Percentiles rank a stretch among this genome's conserved stretches.
Conservation (phyloP, 2,113 vertebrate species). For the Calidris pugnax region DNA sequence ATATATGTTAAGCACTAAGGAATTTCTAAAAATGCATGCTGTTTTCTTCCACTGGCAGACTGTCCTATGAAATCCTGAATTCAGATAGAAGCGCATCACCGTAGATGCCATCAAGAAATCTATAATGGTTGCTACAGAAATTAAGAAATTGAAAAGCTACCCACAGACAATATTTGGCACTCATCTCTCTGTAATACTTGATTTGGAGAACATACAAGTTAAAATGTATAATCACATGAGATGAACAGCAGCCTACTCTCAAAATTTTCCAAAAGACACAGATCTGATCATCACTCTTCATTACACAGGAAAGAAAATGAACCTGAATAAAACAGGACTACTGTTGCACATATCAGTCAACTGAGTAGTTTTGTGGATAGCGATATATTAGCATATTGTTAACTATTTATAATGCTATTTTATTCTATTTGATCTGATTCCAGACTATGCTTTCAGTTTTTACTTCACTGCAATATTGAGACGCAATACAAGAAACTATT, state of each 20-base stretch:
- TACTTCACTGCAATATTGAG: not conserved
- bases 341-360: not conserved
- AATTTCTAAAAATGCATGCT: not conserved
- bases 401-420: not conserved
- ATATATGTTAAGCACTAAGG: not conserved
- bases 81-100: not conserved
- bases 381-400: not conserved
- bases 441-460: not conserved
- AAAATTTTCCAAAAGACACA: not conserved
- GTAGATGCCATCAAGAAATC: not conserved
- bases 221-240: not conserved
- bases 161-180: not conserved
- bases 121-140: not conserved
- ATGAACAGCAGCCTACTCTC: not conserved
- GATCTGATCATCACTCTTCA: not conserved
- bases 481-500: not conserved
- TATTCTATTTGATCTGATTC: not conserved
- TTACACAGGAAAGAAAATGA: not conserved
- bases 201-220: not conserved
- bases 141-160: not conserved
- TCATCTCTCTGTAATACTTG: not conserved
- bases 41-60: not conserved
- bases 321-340: not conserved
- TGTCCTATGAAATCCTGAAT: not conserved
- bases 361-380: not conserved